These are phyloP conservation scores for Eristalis tenax DNA, from an alignment of 2,888 invertebrate genomes.

Conservation along the genomic window DNA sequence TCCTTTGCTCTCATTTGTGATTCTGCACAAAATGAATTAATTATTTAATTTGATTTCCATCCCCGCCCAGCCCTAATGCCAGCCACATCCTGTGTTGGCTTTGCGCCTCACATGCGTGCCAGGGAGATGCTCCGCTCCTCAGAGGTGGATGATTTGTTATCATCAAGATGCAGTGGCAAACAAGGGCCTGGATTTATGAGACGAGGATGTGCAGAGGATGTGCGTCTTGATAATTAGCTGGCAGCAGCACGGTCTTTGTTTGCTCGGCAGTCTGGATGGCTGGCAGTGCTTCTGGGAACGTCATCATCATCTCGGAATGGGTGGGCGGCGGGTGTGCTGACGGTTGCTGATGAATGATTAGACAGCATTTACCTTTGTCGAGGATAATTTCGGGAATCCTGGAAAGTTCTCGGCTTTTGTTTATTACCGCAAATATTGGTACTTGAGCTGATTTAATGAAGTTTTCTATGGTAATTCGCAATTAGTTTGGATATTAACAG, in stretches of 20 bases:
- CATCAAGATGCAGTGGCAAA: not conserved
- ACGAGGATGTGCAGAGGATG: not conserved
- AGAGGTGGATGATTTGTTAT: not conserved
- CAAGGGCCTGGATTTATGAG: not conserved
- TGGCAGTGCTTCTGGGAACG: not conserved
- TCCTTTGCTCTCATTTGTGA: conserved; percentile 48
- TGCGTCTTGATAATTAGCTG: not conserved
- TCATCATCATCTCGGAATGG: not conserved
- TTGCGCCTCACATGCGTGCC: not conserved
- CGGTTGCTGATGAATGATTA: not conserved
- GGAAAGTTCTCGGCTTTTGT: not conserved
- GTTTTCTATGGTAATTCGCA: not conserved
- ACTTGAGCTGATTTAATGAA: not conserved
- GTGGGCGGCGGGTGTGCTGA: not conserved
- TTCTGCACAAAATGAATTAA: conserved; percentile 61
- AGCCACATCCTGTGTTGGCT: not conserved
- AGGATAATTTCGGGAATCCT: not conserved
- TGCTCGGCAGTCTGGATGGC: not conserved
- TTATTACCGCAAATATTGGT: not conserved
- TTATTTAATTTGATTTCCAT: conserved; percentile 65
- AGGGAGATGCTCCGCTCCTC: not conserved
- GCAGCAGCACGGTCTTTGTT: not conserved
- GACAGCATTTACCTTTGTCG: not conserved
- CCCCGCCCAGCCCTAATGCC: conserved; percentile 5
- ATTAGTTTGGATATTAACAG: not conserved